Percentiles rank a stretch among this genome's conserved stretches.
Conservation (phyloP, 2,888 invertebrate genomes). For the Drosophila cracens region DNA sequence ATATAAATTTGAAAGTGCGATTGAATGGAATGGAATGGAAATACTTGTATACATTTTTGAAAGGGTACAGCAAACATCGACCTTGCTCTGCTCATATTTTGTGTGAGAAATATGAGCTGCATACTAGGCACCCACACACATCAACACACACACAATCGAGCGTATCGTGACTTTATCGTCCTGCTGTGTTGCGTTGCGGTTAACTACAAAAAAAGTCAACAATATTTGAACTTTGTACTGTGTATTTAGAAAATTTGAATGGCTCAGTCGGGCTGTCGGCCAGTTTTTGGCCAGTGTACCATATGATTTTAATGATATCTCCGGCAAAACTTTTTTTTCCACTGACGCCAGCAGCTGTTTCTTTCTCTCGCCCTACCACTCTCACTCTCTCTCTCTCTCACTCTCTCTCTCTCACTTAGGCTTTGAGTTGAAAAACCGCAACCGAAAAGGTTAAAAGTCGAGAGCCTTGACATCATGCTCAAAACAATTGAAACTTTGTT, state of each 20-base stretch:
- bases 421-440: conserved; percentile 18
- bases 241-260: conserved; percentile 4
- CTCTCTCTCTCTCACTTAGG: background rate
- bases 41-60: background rate
- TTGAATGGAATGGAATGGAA: background rate
- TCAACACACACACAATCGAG: conserved; percentile 5
- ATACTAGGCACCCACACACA: conserved; percentile 2
- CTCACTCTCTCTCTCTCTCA: no score
- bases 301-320: conserved; percentile 75
- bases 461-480: conserved; percentile 33
- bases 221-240: conserved; percentile 36
- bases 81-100: background rate
- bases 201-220: conserved; percentile 10
- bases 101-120: conserved; percentile 41
- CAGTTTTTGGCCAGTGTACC: conserved; percentile 64
- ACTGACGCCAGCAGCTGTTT: background rate
- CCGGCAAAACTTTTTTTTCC: conserved; percentile 9
- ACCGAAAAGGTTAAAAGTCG: conserved; percentile 39
- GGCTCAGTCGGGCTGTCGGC: conserved; percentile 18
- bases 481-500: conserved; percentile 60
- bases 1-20: background rate
- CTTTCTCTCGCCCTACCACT: no score
- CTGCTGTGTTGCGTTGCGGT: conserved; percentile 8
- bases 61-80: conserved; percentile 15
- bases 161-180: conserved; percentile 4